Evolutionary conservation across 2,888 invertebrate genomes (phyloP).

Genomic region (Galerucella calmariensis): DNA sequence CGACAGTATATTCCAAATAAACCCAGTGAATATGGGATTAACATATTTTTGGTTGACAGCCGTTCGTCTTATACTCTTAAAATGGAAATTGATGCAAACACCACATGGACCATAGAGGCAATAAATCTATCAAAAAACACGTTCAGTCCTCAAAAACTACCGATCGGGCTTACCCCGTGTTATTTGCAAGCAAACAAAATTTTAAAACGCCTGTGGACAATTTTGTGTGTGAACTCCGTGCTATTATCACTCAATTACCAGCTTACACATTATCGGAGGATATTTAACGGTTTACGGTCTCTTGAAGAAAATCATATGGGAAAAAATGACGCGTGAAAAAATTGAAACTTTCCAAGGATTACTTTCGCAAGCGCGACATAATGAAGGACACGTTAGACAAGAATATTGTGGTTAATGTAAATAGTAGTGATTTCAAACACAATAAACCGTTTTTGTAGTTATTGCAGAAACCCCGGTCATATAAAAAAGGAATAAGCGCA

Average conservation of each 20-base stretch:
- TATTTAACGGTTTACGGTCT: constrained; percentile 35
- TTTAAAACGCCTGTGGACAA: constrained; percentile 15
- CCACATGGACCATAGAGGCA: constrained; percentile 5
- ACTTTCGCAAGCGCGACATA: constrained; percentile 14
- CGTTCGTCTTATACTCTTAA: too few species aligned
- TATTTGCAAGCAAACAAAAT: constrained; percentile 36
- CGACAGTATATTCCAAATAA: too few species aligned
- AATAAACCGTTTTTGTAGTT: neutral
- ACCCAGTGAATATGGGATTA: too few species aligned
- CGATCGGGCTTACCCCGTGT: constrained; percentile 29
- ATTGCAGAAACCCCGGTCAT: neutral
- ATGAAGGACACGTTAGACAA: constrained; percentile 27
- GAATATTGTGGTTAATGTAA: neutral
- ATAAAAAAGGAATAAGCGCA: neutral
- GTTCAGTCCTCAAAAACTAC: constrained; percentile 41
- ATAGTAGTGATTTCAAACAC: neutral
- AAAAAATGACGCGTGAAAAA: constrained; percentile 28
- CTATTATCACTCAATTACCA: constrained; percentile 27
- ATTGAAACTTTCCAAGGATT: constrained; percentile 23
- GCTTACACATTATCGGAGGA: constrained; percentile 9
- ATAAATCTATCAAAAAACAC: constrained; percentile 24
- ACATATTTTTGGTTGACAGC: too few species aligned
- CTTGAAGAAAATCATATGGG: constrained; percentile 26
- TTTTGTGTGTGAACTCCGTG: constrained; percentile 19
- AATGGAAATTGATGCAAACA: too few species aligned